These are phyloP conservation scores for Cephonodes hylas DNA, from an alignment of 2,888 invertebrate genomes.

Conservation along the genomic window DNA sequence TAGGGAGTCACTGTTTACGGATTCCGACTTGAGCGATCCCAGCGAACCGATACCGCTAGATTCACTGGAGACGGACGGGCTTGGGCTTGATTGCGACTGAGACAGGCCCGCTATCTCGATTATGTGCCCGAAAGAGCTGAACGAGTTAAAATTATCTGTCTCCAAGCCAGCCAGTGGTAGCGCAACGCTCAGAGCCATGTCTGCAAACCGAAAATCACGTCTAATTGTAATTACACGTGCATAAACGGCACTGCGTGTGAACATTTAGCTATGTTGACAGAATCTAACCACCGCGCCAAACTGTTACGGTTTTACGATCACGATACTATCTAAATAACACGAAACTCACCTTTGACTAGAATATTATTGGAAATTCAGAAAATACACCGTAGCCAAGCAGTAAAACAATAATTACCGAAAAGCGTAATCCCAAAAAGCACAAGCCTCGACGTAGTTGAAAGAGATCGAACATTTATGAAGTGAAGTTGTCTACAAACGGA, in stretches of 20 bases:
- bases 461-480: slow-evolving; percentile 76
- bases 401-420: slow-evolving; percentile 77
- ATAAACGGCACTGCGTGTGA: slow-evolving; percentile 60
- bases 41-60: slow-evolving; percentile 83
- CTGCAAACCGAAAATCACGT: slow-evolving; percentile 65
- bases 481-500: slow-evolving; percentile 68
- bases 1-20: slow-evolving; percentile 71
- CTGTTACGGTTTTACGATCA: slow-evolving; percentile 45
- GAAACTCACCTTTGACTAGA: slow-evolving; percentile 46
- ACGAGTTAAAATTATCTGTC: slow-evolving; percentile 75
- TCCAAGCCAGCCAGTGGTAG: slow-evolving; percentile 81
- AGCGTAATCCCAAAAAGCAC: slow-evolving; percentile 72
- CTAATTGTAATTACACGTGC: slow-evolving; percentile 73
- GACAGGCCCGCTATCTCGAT: slow-evolving; percentile 76
- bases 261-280: slow-evolving; percentile 74
- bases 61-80: slow-evolving; percentile 82
- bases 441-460: slow-evolving; percentile 76
- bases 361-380: slow-evolving; percentile 34
- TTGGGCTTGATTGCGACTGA: slow-evolving; percentile 76
- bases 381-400: slow-evolving; percentile 42
- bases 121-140: slow-evolving; percentile 73
- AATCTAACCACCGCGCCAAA: slow-evolving; percentile 75
- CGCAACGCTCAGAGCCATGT: slow-evolving; percentile 83
- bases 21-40: slow-evolving; percentile 78
- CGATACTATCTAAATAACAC: slow-evolving; percentile 37